Percentiles rank a stretch among this genome's conserved stretches.
Evolutionary conservation across 2,113 vertebrate species (phyloP).

Genomic region (Ranitomeya imitator): DNA sequence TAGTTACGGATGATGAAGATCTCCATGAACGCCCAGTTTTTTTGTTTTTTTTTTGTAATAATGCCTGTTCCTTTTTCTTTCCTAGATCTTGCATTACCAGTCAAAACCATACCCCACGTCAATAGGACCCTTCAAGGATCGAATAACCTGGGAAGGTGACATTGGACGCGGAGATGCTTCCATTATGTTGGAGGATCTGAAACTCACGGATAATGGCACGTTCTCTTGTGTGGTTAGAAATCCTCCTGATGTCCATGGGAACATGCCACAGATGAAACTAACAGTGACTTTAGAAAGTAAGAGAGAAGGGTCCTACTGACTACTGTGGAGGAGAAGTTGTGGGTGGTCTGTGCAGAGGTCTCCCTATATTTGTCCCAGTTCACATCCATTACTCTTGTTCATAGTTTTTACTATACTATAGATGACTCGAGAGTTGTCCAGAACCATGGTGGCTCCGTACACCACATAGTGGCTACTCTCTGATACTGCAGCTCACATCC

Average conservation of each 20-base stretch:
- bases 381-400: no score
- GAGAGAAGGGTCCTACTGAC: constrained; percentile 25
- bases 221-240: constrained; percentile 89
- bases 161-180: constrained; percentile 79
- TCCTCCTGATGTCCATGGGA: constrained; percentile 89
- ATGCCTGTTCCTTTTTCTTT: background rate
- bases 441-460: no score
- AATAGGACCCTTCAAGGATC: constrained; percentile 75
- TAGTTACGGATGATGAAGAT: no score
- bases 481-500: no score
- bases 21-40: background rate
- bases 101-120: constrained; percentile 72
- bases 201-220: constrained; percentile 84
- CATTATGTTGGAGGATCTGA: constrained; percentile 77
- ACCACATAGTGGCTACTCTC: no score
- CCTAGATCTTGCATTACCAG: constrained; percentile 88
- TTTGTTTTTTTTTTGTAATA: background rate
- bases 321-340: no score
- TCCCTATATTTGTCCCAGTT: no score
- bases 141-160: constrained; percentile 81
- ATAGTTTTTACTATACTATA: no score
- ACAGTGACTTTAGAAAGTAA: constrained; percentile 81
- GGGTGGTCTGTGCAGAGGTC: no score
- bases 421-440: no score
- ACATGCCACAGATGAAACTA: constrained; percentile 77